phyloP scores from a whole-genome alignment of 2,113 vertebrate species.

The Synchiropus splendidus region DNA sequence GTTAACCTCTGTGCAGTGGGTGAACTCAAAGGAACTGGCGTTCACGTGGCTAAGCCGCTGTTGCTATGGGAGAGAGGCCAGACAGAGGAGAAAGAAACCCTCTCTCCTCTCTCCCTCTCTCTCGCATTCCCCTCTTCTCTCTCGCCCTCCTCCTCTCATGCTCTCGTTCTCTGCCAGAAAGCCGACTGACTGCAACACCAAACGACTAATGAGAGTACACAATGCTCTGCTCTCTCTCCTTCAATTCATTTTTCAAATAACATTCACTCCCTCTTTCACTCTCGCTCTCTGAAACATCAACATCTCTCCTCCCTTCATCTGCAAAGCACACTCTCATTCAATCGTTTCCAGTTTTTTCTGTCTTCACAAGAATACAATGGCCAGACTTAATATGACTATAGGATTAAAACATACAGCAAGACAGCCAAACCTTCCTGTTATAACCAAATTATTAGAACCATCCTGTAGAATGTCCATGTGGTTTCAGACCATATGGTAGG shows the following conservation, averaged over 20 bases:
- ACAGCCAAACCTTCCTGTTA: background rate
- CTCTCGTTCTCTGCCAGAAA: slow-evolving; percentile 31
- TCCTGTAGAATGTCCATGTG: too few species aligned
- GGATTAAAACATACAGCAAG: slow-evolving; percentile 3
- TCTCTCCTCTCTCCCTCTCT: slow-evolving; percentile 27
- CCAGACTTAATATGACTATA: slow-evolving; percentile 14
- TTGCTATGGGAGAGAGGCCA: slow-evolving; percentile 71
- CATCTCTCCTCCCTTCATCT: slow-evolving; percentile 9
- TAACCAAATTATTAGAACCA: too few species aligned
- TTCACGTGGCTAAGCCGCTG: slow-evolving; percentile 65
- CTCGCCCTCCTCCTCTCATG: slow-evolving; percentile 17
- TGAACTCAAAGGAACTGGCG: slow-evolving; percentile 60
- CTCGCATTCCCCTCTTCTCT: slow-evolving; percentile 30
- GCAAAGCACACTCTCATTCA: slow-evolving; percentile 10
- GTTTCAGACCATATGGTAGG: too few species aligned
- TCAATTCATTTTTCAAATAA: slow-evolving; percentile 8
- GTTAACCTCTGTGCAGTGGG: slow-evolving; percentile 55
- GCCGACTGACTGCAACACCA: slow-evolving; percentile 34
- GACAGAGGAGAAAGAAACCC: slow-evolving; percentile 58
- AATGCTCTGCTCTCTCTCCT: slow-evolving; percentile 12
- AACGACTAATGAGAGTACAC: slow-evolving; percentile 45
- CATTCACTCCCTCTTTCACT: slow-evolving; percentile 22
- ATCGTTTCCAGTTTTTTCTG: slow-evolving; percentile 5
- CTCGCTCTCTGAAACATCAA: slow-evolving; percentile 23
- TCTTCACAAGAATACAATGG: slow-evolving; percentile 16